phyloP scores from a whole-genome alignment of 2,797 vertebrate genomes.

The Percopsis omiscomaycus region DNA sequence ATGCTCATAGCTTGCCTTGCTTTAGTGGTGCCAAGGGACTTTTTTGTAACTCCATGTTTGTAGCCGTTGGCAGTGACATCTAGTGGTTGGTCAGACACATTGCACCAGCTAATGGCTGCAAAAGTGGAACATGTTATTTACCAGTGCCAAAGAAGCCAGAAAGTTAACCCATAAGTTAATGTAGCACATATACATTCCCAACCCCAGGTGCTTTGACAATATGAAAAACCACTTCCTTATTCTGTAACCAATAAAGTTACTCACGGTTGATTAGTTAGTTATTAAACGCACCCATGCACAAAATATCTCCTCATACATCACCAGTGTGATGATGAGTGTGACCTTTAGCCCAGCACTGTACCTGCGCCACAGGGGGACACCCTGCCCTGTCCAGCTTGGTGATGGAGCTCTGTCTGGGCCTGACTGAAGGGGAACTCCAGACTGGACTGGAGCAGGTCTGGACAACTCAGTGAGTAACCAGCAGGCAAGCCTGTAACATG shows the following conservation, averaged over 20 bases:
- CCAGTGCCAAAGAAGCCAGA: no score
- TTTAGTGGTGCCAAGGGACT: slow-evolving; percentile 74
- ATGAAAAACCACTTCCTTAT: no score
- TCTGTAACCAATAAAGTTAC: no score
- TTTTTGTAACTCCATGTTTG: slow-evolving; percentile 91
- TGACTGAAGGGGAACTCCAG: slow-evolving; percentile 86
- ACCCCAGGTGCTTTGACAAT: no score
- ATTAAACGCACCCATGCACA: no score
- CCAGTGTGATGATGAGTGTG: not conserved
- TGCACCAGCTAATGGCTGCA: slow-evolving; percentile 93
- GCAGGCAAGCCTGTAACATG: slow-evolving; percentile 75
- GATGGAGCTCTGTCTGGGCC: slow-evolving; percentile 66
- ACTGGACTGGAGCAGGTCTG: slow-evolving; percentile 80
- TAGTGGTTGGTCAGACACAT: slow-evolving; percentile 83
- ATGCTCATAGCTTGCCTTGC: slow-evolving; percentile 79
- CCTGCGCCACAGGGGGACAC: slow-evolving; percentile 89
- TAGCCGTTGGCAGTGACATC: slow-evolving; percentile 92
- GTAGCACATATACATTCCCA: no score
- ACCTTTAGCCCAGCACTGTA: slow-evolving; percentile 34
- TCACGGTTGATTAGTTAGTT: no score
- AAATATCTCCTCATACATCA: not conserved
- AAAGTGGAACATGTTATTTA: slow-evolving; percentile 13
- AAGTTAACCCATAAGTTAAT: no score
- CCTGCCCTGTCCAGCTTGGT: slow-evolving; percentile 63
- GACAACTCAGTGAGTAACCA: slow-evolving; percentile 77